A percentile compares a stretch with the other conserved stretches of the same genome.
Evolutionary conservation across 2,113 vertebrate species (phyloP).

Genomic region (Pelmatolapia mariae): DNA sequence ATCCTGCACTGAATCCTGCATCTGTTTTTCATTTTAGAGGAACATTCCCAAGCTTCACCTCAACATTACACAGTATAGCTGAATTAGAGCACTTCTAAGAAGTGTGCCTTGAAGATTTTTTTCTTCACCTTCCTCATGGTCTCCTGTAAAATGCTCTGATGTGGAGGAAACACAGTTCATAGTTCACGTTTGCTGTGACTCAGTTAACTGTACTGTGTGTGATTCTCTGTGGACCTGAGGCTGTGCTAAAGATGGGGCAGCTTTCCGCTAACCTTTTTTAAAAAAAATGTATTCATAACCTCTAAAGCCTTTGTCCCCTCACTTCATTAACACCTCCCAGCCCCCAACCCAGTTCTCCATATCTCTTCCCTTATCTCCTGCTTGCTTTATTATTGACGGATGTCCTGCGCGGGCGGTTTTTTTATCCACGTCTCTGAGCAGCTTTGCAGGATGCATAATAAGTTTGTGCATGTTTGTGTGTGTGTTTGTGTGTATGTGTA

Average conservation of each 20-base stretch:
- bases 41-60: neutral
- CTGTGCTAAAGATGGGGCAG: slow-evolving; percentile 37
- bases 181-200: slow-evolving; percentile 7
- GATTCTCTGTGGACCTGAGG: neutral
- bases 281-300: slow-evolving; percentile 2
- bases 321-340: neutral
- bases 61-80: neutral
- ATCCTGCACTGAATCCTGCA: neutral
- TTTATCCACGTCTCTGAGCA: slow-evolving; percentile 60
- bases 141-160: slow-evolving; percentile 29
- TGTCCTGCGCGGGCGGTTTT: slow-evolving; percentile 69
- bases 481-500: neutral
- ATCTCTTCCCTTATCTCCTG: slow-evolving; percentile 43
- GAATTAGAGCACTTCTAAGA: neutral
- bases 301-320: neutral
- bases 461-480: neutral
- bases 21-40: neutral
- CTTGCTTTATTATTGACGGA: slow-evolving; percentile 71
- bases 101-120: neutral
- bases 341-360: neutral
- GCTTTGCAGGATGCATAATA: slow-evolving; percentile 55
- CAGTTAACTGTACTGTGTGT: neutral
- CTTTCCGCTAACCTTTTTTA: slow-evolving; percentile 52
- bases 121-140: neutral
- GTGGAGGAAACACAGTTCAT: slow-evolving; percentile 34